A percentile compares a stretch with the other conserved stretches of the same genome.
Evolutionary conservation across 2,113 vertebrate genomes (phyloP).

Genomic region (Pachypanchax playfairii): DNA sequence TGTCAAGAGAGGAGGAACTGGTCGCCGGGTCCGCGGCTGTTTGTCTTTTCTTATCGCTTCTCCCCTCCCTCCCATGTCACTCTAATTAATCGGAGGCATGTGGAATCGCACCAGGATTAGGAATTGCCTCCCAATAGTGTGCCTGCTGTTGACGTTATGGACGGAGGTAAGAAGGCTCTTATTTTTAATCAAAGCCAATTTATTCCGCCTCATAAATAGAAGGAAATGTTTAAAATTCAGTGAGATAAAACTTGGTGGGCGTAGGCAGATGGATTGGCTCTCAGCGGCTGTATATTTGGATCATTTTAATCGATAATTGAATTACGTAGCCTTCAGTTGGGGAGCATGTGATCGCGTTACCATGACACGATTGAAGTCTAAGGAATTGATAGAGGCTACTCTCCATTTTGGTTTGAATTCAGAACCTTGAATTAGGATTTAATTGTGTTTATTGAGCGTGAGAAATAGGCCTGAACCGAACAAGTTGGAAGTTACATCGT

Average conservation of each 20-base stretch:
- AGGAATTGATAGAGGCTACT: conserved; percentile 40
- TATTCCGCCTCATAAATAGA: neutral
- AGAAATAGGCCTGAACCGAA: conserved; percentile 44
- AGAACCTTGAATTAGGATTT: neutral
- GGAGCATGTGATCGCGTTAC: conserved; percentile 70
- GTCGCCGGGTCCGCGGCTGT: conserved; percentile 78
- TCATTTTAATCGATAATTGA: conserved; percentile 73
- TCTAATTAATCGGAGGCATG: conserved; percentile 83
- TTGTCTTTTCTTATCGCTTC: conserved; percentile 61
- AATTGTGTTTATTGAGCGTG: too few relatives aligned
- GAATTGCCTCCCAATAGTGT: conserved; percentile 75
- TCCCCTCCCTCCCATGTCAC: conserved; percentile 52
- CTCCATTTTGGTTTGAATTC: conserved; percentile 39
- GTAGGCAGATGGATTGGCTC: conserved; percentile 51
- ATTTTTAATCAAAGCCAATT: too few relatives aligned
- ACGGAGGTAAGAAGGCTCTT: conserved; percentile 74
- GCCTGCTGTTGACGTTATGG: conserved; percentile 82
- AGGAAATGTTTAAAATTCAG: neutral
- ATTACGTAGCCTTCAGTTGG: conserved; percentile 68
- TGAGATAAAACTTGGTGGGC: conserved; percentile 75
- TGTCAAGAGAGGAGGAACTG: conserved; percentile 76
- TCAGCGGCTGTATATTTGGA: conserved; percentile 36
- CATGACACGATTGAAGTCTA: conserved; percentile 62
- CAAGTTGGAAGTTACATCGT: conserved; percentile 14
- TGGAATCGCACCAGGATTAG: conserved; percentile 81